Base-by-base conservation (phyloP, 2,888 invertebrate genomes). In the Chrysotoxum bicinctum region DNA sequence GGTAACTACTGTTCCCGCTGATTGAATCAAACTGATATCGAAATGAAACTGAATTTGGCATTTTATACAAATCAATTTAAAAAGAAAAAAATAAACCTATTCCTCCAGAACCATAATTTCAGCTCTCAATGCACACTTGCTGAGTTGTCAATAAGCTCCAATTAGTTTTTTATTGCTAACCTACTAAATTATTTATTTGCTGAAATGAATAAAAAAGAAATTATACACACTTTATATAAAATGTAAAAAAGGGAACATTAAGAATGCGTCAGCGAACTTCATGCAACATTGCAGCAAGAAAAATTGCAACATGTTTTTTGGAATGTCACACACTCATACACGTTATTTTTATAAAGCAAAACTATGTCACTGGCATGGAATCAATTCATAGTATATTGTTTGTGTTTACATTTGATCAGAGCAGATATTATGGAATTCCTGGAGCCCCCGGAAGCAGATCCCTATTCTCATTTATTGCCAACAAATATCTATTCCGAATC, bases 51-150 rank as follows among this genome's bases (percentile, higher is more conserved):
- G 9, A 32, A 43, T 48, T 45, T 8, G 54, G 23, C 60, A 69
- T 77, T 85, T 69, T 85, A 85, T 85, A 81, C 68, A 30, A 45
- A 68, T 56, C 40, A 21, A 62, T 62, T 56, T 16, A 32, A 21
- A 21, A 32, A 19, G 56, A 35, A 21, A 14, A 16, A 58, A 21
- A 30, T 23, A 26, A 1, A 45, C 30, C 30, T 32, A 32, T 54
- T 2, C 30, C 52, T 56, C 32, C 66, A 43, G n/a, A 66, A 35
- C 10, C 3, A 10, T n/a, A 64, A 23, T 1, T 3, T 43, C 50
- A 73, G 48, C 45, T 60, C 1, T 32, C 12, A 35, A 40, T 37
- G 9, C 14, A 26, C 21, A 48, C 76, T 50, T 35, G 83, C 78
- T 69, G 54, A 74, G 19, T 64, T 79, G 1, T 26, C 68, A 54